phyloP scores from a whole-genome alignment of 2,113 vertebrate species.

The Peromyscus polionotus region DNA sequence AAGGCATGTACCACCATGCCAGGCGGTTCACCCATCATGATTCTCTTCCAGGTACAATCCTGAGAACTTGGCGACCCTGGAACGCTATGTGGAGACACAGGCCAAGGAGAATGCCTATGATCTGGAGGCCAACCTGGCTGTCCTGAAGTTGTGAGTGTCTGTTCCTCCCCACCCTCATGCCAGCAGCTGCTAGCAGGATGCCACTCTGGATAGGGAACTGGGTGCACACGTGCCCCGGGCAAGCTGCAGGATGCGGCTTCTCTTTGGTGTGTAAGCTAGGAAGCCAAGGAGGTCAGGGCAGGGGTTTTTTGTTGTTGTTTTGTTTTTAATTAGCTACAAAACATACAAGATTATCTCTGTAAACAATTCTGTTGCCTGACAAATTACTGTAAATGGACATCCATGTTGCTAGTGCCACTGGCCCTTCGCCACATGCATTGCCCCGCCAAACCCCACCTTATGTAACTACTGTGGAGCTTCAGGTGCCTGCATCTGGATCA shows the following conservation, averaged over 20 bases:
- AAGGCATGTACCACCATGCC: not conserved
- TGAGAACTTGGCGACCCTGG: slow-evolving; percentile 93
- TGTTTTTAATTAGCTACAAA: not conserved
- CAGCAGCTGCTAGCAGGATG: not conserved
- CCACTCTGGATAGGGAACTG: not conserved
- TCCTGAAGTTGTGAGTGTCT: slow-evolving; percentile 94
- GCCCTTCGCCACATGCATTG: not conserved
- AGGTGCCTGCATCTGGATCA: not conserved
- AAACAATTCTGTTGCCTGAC: not conserved
- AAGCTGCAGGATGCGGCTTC: not conserved
- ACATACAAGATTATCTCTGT: not conserved
- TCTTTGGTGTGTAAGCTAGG: not conserved
- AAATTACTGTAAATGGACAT: not conserved
- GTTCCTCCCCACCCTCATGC: fast-evolving
- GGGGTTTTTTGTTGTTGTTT: not conserved
- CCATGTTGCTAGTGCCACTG: not conserved
- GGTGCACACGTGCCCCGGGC: not conserved
- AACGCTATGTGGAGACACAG: slow-evolving; percentile 96
- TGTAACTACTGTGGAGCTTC: not conserved
- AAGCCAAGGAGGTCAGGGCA: not conserved
- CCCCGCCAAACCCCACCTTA: not conserved
- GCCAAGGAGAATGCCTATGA: slow-evolving; percentile 95
- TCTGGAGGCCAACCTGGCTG: slow-evolving; percentile 95
- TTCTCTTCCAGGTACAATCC: slow-evolving; percentile 92
- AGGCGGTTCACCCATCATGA: not conserved